Evolutionary conservation across 1,140 invertebrate genomes (phyloP).

Genomic region (Drosophila pachea): DNA sequence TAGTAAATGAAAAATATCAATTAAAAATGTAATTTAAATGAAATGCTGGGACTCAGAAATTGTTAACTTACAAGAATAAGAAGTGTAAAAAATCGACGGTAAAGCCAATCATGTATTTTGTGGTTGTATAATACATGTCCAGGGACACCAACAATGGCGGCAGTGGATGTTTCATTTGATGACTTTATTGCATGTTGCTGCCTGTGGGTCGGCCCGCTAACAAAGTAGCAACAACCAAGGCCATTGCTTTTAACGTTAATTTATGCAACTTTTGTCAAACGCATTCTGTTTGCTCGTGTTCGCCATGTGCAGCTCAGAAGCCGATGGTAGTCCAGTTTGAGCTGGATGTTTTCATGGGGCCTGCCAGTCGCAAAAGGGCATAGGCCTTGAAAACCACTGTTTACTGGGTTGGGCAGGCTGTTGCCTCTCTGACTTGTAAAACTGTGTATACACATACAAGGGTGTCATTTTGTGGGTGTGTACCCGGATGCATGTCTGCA

Average conservation of each 20-base stretch:
- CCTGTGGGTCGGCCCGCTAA: constrained; percentile 41
- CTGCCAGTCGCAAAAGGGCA: background rate
- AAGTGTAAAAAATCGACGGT: constrained; percentile 25
- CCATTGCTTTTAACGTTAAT: constrained; percentile 74
- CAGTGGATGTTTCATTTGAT: constrained; percentile 63
- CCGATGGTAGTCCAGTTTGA: constrained; percentile 16
- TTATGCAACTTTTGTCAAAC: constrained; percentile 75
- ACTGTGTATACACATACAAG: constrained; percentile 12
- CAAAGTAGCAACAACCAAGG: constrained; percentile 62
- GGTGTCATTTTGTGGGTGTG: constrained; percentile 46
- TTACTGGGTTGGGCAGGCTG: constrained; percentile 29
- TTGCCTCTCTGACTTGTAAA: constrained; percentile 12
- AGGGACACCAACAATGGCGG: constrained; percentile 32
- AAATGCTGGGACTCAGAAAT: too few species aligned
- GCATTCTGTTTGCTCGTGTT: constrained; percentile 40
- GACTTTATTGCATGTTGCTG: constrained; percentile 69
- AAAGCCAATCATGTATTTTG: constrained; percentile 44
- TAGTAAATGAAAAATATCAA: too few species aligned
- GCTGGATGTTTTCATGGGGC: constrained; percentile 6
- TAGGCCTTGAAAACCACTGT: constrained; percentile 47
- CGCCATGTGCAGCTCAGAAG: constrained; percentile 36
- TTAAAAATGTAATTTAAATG: too few species aligned
- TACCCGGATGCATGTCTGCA: constrained; percentile 62
- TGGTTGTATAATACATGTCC: constrained; percentile 17
- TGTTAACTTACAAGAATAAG: constrained; percentile 13